Base-by-base conservation (phyloP, 2,888 invertebrate genomes). In the Synanthedon vespiformis region DNA sequence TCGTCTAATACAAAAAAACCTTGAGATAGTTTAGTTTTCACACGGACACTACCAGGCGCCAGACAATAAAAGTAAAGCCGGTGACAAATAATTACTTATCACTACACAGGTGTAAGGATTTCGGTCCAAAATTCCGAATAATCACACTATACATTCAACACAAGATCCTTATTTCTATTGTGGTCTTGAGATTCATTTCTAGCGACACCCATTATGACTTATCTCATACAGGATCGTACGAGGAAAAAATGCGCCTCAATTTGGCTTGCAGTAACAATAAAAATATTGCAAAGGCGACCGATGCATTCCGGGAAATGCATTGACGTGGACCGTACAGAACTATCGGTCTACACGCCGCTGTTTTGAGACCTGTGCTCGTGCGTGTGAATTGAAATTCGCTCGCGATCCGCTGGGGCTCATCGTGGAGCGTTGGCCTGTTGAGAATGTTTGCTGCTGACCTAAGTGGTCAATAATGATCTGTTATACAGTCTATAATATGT, bases 401-500 rank as follows among this genome's bases (percentile, higher is more conserved):
- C 65, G 73, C 56, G 55, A 41, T 58, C 6, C 52, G 52, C 56
- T 40, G 53, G 62, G 68, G 65, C 68, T 66, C 72, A 70, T 71
- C 69, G 72, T 79, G 78, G 81, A 78, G 79, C 84, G 83, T 78
- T 84, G 85, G 77, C 84, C 85, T 77, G 78, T 70, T 67, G 74
- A 80, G 84, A 85, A 86, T 85, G 84, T 83, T 82, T 77, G 80
- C 80, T 72, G 78, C 72, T 80, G 83, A 83, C 81, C 83, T 75
- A 79, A 84, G 82, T 82, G 80, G 79, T 80, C 83, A 83, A 79
- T 83, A 83, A 84, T 84, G 83, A 83, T 84, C 79, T 81, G 78
- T 78, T 83, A 77, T 80, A 75, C 74, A 71, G 70, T 74, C 69
- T 71, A 73, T 74, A 72, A 69, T 68, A 65, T 68, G 67, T 72